These are phyloP conservation scores for Phalera bucephala DNA, from an alignment of 2,888 invertebrate genomes.

Conservation along the genomic window DNA sequence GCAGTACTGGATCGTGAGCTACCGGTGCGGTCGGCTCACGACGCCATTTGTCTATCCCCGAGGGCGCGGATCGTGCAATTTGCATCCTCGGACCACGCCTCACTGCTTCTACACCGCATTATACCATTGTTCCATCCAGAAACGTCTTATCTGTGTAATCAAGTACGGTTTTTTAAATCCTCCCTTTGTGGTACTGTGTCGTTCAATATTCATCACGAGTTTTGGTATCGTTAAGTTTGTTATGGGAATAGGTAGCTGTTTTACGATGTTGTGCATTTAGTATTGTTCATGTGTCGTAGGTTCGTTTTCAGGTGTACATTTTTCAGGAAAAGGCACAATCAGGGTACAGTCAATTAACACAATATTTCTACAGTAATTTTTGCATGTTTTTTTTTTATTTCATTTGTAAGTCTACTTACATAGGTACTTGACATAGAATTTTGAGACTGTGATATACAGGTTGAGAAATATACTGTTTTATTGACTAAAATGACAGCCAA, in stretches of 20 bases:
- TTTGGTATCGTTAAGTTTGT: background rate
- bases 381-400: too few relatives aligned
- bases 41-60: slow-evolving; percentile 71
- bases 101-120: slow-evolving; percentile 67
- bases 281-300: background rate
- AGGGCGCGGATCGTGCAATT: slow-evolving; percentile 64
- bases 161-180: slow-evolving; percentile 26
- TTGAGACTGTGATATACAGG: too few relatives aligned
- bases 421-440: too few relatives aligned
- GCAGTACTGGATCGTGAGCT: slow-evolving; percentile 61
- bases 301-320: too few relatives aligned
- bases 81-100: slow-evolving; percentile 73
- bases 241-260: background rate
- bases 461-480: too few relatives aligned
- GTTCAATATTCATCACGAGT: slow-evolving; percentile 4
- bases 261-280: background rate
- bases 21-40: slow-evolving; percentile 77
- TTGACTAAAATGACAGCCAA: too few relatives aligned
- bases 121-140: slow-evolving; percentile 53
- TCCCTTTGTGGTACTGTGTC: slow-evolving; percentile 23
- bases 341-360: too few relatives aligned
- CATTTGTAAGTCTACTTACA: too few relatives aligned
- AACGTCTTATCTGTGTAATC: slow-evolving; percentile 43
- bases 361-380: too few relatives aligned
- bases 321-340: too few relatives aligned